Conservation (phyloP, 2,888 invertebrate species). For the Lumbricus terrestris region DNA sequence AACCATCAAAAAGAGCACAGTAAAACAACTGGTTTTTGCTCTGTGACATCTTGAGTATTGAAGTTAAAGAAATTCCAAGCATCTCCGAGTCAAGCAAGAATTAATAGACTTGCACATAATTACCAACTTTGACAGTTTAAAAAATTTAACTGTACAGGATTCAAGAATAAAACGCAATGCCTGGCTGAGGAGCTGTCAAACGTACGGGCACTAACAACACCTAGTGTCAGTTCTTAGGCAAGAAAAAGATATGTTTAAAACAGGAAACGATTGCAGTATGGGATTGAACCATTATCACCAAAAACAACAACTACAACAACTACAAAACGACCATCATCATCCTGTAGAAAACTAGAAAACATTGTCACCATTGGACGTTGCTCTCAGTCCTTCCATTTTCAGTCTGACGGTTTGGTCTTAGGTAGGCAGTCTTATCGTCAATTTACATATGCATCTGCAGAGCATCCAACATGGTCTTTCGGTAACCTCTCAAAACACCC, state of each 20-base stretch:
- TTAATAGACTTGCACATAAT: background rate
- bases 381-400: background rate
- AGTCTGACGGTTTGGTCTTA: background rate
- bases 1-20: background rate
- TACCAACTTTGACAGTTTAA: background rate
- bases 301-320: background rate
- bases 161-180: background rate
- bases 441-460: background rate
- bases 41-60: background rate
- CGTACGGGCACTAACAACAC: background rate
- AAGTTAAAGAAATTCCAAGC: background rate
- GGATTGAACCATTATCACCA: background rate
- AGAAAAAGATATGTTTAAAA: conserved; percentile 3
- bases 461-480: background rate
- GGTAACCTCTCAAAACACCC: background rate
- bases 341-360: background rate
- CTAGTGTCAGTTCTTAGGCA: background rate
- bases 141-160: background rate
- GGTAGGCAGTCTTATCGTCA: background rate
- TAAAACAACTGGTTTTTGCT: background rate
- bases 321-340: background rate
- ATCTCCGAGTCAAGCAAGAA: background rate
- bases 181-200: background rate
- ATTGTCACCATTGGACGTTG: background rate
- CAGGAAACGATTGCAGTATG: background rate